A percentile compares a stretch with the other conserved stretches of the same genome.
These are phyloP conservation scores for Fragum sueziense DNA, from an alignment of 2,888 invertebrate species.

Conservation along the genomic window DNA sequence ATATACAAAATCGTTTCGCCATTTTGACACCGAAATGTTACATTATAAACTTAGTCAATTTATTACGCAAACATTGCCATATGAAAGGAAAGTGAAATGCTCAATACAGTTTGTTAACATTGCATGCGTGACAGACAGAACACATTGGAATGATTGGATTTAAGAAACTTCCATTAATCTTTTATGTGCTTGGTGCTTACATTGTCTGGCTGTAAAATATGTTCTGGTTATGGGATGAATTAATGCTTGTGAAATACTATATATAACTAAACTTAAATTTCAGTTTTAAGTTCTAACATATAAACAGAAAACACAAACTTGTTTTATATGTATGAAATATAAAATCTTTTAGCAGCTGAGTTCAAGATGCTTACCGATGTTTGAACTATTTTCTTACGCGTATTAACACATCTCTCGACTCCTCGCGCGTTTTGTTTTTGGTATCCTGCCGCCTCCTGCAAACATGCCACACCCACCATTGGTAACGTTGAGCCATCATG, in stretches of 20 bases:
- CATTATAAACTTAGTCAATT: no score
- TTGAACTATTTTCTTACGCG: not conserved
- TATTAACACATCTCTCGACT: not conserved
- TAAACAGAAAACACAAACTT: no score
- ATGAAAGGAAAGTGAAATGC: not conserved
- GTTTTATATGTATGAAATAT: no score
- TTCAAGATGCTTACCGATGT: no score
- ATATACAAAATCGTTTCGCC: no score
- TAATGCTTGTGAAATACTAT: not conserved
- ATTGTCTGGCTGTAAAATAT: not conserved
- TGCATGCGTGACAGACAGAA: not conserved
- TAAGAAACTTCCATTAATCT: not conserved
- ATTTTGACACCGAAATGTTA: no score
- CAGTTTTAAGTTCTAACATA: no score
- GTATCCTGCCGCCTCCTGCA: not conserved
- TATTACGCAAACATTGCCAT: no score
- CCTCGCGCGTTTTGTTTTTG: not conserved
- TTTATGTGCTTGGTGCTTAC: not conserved
- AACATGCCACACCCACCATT: not conserved
- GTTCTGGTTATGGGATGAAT: not conserved
- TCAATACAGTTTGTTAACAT: not conserved
- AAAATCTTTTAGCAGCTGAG: no score
- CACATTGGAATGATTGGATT: not conserved
- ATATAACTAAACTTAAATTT: no score
- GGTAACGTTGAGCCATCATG: not conserved